Evolutionary conservation across 2,797 vertebrate genomes (phyloP), one percentile per base, ranked within the genome.

Genomic region (Melanotaenia nigrans): DNA sequence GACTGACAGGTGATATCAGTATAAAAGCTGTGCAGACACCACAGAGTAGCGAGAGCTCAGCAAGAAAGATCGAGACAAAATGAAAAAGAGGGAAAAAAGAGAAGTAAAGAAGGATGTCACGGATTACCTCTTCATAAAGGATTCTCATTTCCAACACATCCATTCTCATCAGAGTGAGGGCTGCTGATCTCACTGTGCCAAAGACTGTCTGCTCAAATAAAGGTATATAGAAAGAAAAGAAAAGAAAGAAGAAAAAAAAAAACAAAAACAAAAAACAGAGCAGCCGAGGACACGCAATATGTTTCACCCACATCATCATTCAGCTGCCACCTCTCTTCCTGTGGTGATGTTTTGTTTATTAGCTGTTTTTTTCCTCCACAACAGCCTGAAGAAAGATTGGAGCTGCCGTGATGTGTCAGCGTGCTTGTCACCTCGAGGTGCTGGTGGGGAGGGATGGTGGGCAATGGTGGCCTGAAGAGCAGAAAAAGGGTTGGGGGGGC

Each of bases 111-210:
- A 55, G 75, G 75, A 80, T 75, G 85, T 76, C 84, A 80, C 5
- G 18, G 73, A 77, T 87, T 84, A 80, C 58, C 69, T 77, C 63
- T 65, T 81, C 55, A 80, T 76, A 61, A 74, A 73, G 25, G 68
- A 83, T 64, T 74, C 73, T 81, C 77, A 81, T 84, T 82, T 82
- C 81, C 65, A 62, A 61, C 81, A 75, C 80, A 71, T 86, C 82
- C 53, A 30, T 70, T 81, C 63, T 82, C 81, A 85, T 87, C 85
- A 78, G 74, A 0, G 55, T 42, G 70, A 78, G 57, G 24, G 59
- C 71, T 67, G 81, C 65, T 75, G 77, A 77, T 75, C 56, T 75
- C 68, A 51, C 45, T 3, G 58, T 42, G 74, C 57, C 73, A 49
- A 20, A 65, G 65, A 51, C 71, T 61, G 78, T 53, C 79, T 51